Base-by-base conservation (phyloP, 1,140 invertebrate species). In the Protaetia brevitarsis region DNA sequence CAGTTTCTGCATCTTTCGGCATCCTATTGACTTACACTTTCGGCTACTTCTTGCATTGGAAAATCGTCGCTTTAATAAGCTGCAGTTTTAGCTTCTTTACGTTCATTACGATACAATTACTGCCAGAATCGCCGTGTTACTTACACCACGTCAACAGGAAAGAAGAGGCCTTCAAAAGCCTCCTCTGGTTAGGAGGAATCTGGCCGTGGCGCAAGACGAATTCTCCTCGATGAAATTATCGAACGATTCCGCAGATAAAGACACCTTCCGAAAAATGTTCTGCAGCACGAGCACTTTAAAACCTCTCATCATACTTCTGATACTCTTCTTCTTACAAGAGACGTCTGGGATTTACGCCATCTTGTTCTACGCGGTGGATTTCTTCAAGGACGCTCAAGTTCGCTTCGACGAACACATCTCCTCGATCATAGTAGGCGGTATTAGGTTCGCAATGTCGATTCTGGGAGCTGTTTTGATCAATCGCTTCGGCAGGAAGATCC, bases 331-430 rank as follows among this genome's bases (percentile, higher is more conserved):
- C 4, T 84, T 89, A 64, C 89, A 90, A 81, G 87, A 89, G 71
- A 80, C 87, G 57, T 87, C 85, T 0, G 89, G 89, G 2, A 89
- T 90, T 13, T 90, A 93, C 77, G 86, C 89, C 1, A 86, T 93
- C 4, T 80, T 93, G 30, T 93, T 90, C 74, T 93, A 92, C 70
- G 86, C 87, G 0, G 87, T 91, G 0, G 84, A 83, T 63, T 84
- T 91, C 70, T 86, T 90, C 71, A 81, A 86, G 66, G 83, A 88
- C 5, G 85, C 88, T 11, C 86, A 87, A 2, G 81, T 87, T 6
- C 82, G 82, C 63, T 79, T 92, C 1, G 85, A 92, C 68, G 86
- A 87, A 36, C 87, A 87, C 69, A 78, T 86, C 0, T 85, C 87
- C 0, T 89, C 90, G 0, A 90, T 94, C 31, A 86, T 89, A 7